A percentile compares a stretch with the other conserved stretches of the same genome.
Evolutionary conservation across 1,140 invertebrate species (phyloP).

Genomic region (Rhagoletis pomonella): DNA sequence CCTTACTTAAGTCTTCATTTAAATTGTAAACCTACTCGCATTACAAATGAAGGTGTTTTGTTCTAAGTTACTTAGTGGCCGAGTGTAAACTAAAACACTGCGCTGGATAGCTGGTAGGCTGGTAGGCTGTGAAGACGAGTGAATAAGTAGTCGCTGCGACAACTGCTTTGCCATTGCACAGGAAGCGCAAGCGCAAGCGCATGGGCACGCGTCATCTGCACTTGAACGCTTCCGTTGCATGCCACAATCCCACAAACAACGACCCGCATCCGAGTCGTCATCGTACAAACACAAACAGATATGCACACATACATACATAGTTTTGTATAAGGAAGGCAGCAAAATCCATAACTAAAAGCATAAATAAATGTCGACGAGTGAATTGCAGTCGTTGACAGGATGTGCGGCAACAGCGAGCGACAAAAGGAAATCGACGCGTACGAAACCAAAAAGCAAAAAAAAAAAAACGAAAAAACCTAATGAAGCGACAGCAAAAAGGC

Average conservation of each 20-base stretch:
- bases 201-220: conserved; percentile 47
- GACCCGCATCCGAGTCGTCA: background rate
- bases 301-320: background rate
- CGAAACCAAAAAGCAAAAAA: background rate
- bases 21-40: conserved; percentile 35
- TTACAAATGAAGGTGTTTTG: conserved; percentile 33
- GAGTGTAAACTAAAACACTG: background rate
- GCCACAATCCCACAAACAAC: conserved; percentile 24
- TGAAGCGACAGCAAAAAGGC: background rate
- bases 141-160: background rate
- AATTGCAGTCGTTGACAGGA: conserved; percentile 10
- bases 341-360: background rate
- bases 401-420: conserved; percentile 14
- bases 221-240: conserved; percentile 40
- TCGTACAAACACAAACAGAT: background rate
- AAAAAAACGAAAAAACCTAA: background rate
- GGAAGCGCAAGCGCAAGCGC: conserved; percentile 45
- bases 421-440: conserved; percentile 27
- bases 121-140: background rate
- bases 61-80: conserved; percentile 6
- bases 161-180: background rate
- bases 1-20: conserved; percentile 29
- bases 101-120: background rate
- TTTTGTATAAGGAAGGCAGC: background rate
- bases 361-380: background rate